Evolutionary conservation across 1,140 invertebrate species (phyloP).

Genomic region (Bombus cullumanus): DNA sequence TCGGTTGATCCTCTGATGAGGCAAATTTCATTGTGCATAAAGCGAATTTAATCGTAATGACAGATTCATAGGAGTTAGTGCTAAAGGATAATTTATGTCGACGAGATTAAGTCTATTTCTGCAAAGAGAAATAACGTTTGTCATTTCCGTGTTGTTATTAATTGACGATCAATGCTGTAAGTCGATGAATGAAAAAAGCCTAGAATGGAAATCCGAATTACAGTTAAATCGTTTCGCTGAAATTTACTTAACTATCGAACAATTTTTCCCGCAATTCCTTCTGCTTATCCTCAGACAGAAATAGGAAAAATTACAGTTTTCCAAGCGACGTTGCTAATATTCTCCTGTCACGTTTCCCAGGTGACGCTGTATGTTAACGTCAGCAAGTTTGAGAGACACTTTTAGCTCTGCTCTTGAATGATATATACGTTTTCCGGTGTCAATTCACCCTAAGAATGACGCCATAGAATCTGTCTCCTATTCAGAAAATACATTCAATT

Average conservation of each 20-base stretch:
- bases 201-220: too few species aligned
- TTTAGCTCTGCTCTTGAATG: slow-evolving; percentile 10
- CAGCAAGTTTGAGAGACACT: not conserved
- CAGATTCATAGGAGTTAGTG: not conserved
- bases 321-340: not conserved
- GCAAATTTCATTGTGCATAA: not conserved
- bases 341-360: not conserved
- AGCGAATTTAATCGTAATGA: not conserved
- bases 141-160: not conserved
- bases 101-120: not conserved
- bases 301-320: not conserved
- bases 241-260: too few species aligned
- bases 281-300: not conserved
- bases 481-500: not conserved
- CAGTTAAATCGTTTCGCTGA: too few species aligned
- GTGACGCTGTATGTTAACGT: not conserved
- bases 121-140: not conserved
- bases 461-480: too few species aligned
- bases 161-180: not conserved
- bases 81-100: not conserved
- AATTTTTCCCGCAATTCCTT: too few species aligned
- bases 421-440: slow-evolving; percentile 1
- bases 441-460: not conserved
- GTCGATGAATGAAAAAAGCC: too few species aligned
- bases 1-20: too few species aligned